Base-by-base conservation (phyloP, 1,140 invertebrate genomes). In the Kradibia gibbosae region DNA sequence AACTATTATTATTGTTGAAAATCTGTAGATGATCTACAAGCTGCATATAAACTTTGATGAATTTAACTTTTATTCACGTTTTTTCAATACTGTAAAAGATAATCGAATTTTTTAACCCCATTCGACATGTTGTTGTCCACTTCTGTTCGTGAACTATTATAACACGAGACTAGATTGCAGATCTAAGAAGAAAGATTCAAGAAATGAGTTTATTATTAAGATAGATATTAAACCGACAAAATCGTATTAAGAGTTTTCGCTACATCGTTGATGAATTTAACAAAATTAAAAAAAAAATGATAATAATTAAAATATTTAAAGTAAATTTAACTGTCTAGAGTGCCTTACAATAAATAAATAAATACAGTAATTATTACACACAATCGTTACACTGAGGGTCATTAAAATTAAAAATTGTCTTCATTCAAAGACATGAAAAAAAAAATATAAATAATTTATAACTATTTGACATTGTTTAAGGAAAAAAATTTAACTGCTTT, bases 281-380 rank as follows among this genome's bases (percentile, higher is more conserved):
- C 11, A 13, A 10, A 62, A 0, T 36, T 34, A 13, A 13, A 5
- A 13, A 13, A 70, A 72, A 25, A 42, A 72, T 45, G 39, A 72
- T 72, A 11, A 72, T 72, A 72, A 72, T 28, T 72, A 48, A 22
- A 45, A 77, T 8, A 25, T 77, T 28, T 48, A 77, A 70, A 78
- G 76, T 78, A 78, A 78, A 65, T 78, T 78, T 50, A 70, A 53
- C 22, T 55, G 22, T 77, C 73, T 75, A 60, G 73, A 60, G 39
- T 25, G 55, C 20, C 55, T 60, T 75, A 57, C 25, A 34, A 20
- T 15, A 34, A 62, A 34, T 31, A 31, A 31, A 62, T n/a, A n/a
- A n/a, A n/a, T n/a, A n/a, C n/a, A n/a, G n/a, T n/a, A n/a, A n/a
- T 34, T 62, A 62, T 34, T 15, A 62, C 13, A 34, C 20, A 17